phyloP scores from a whole-genome alignment of 37 sponge, comb jelly and placozoan genomes.

The Axinella damicornis region DNA sequence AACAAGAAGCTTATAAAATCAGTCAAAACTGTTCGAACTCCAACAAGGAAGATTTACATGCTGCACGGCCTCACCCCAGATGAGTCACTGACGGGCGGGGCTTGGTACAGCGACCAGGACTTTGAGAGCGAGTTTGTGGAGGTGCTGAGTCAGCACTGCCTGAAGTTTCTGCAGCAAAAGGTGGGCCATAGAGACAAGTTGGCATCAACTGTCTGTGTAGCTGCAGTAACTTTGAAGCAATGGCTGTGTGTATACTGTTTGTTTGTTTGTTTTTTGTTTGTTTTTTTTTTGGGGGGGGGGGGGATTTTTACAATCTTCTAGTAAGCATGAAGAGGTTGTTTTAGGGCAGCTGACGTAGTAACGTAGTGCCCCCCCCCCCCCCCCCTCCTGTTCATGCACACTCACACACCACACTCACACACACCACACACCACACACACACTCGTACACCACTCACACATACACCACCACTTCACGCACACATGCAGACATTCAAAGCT shows the following conservation, averaged over 20 bases:
- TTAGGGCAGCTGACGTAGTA: no score
- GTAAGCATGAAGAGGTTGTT: no score
- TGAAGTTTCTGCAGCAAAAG: conserved; percentile 83
- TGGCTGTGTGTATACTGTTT: no score
- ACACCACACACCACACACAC: no score
- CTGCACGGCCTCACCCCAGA: conserved; percentile 86
- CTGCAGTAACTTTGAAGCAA: background rate
- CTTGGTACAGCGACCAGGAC: conserved; percentile 98
- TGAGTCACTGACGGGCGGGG: conserved; percentile 93
- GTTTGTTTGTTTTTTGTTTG: no score
- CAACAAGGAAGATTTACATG: conserved; percentile 87
- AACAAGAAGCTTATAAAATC: conserved; percentile 91
- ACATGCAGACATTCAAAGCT: conserved; percentile 63
- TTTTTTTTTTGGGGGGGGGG: no score
- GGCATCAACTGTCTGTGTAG: background rate
- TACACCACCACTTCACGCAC: background rate
- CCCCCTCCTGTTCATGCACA: no score
- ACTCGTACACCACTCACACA: background rate
- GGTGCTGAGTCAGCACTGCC: conserved; percentile 84
- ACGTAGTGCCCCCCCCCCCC: background rate
- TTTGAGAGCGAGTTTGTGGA: conserved; percentile 99
- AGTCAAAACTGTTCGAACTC: conserved; percentile 86
- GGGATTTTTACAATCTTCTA: background rate
- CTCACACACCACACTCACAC: no score
- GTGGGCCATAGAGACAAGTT: conserved; percentile 24